Conservation (phyloP, 1,140 invertebrate species). For the Drosophila teissieri region DNA sequence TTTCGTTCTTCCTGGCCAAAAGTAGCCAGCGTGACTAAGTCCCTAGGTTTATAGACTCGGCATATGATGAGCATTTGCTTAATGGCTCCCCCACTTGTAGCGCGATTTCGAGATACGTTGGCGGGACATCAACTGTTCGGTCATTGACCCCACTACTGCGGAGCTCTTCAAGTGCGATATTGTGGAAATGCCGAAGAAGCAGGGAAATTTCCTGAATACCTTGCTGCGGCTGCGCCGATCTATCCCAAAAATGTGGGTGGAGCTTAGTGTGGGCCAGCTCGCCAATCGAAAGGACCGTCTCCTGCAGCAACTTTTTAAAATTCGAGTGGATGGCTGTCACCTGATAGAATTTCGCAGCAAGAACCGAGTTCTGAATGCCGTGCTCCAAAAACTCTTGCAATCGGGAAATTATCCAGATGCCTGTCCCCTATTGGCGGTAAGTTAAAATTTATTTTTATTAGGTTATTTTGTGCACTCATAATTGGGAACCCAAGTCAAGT, state of each 20-base stretch:
- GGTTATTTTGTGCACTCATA: too few species aligned
- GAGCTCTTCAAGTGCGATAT: conserved; percentile 40
- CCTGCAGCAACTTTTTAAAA: conserved; percentile 33
- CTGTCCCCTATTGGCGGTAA: conserved; percentile 52
- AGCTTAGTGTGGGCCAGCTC: conserved; percentile 35
- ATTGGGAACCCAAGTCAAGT: conserved; percentile 17
- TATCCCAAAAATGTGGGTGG: conserved; percentile 34
- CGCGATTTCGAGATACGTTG: conserved; percentile 61
- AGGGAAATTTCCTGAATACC: conserved; percentile 51
- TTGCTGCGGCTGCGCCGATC: conserved; percentile 16
- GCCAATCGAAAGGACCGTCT: conserved; percentile 8
- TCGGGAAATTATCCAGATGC: conserved; percentile 50
- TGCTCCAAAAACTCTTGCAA: conserved; percentile 43
- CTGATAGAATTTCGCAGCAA: conserved; percentile 28
- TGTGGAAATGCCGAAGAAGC: conserved; percentile 38
- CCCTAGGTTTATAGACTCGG: conserved; percentile 22
- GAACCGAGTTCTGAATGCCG: conserved; percentile 48
- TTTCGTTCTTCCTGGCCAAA: conserved; percentile 6
- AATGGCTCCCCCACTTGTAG: conserved; percentile 47
- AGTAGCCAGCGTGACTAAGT: conserved; percentile 31
- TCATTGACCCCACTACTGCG: conserved; percentile 24
- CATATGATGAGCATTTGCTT: conserved; percentile 46
- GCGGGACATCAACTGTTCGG: conserved; percentile 50
- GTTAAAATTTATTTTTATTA: background rate
- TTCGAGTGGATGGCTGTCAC: conserved; percentile 49